A percentile compares a stretch with the other conserved stretches of the same genome.
These are phyloP conservation scores for Melanotaenia boesemani DNA, from an alignment of 2,797 vertebrate species.

Conservation along the genomic window DNA sequence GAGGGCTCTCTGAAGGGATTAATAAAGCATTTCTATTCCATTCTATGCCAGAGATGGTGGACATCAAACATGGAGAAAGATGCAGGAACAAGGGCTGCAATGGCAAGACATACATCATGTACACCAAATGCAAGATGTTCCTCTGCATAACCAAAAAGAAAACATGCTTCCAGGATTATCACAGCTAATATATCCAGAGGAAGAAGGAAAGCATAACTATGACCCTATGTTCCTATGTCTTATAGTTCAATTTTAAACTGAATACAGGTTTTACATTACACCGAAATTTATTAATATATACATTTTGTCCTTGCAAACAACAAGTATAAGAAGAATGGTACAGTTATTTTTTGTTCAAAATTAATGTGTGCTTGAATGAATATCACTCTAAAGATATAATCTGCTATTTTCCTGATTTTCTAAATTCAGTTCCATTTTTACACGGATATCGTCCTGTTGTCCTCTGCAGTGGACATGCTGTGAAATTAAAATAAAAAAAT, in stretches of 20 bases:
- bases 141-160: no score
- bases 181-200: no score
- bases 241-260: not conserved
- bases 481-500: not conserved
- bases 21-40: no score
- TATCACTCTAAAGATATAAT: not conserved
- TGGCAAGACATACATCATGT: no score
- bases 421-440: not conserved
- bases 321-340: not conserved
- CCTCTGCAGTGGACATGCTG: not conserved
- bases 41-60: slow-evolving; percentile 44
- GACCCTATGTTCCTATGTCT: not conserved
- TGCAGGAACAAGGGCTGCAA: no score
- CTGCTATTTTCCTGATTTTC: not conserved
- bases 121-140: no score
- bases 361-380: not conserved
- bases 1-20: no score
- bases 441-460: not conserved
- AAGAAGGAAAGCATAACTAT: slow-evolving; percentile 3
- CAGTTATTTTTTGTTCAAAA: not conserved
- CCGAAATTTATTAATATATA: no score
- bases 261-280: not conserved
- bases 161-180: no score
- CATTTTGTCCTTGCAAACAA: not conserved
- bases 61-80: no score